Evolutionary conservation across 2,113 vertebrate species (phyloP), one percentile per base, ranked within the genome.

Genomic region (Albula glossodonta): DNA sequence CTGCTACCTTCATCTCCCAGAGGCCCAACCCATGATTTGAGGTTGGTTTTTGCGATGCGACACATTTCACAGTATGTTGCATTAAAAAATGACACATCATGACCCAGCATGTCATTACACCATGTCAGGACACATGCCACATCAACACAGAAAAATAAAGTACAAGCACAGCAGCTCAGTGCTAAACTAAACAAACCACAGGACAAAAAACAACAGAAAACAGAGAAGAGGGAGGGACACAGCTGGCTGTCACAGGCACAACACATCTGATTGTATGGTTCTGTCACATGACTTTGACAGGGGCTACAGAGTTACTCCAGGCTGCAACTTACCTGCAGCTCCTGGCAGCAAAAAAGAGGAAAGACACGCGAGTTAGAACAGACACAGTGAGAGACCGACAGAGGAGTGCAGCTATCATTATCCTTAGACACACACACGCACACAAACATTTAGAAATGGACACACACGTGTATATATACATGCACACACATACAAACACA

Each of bases 271-370:
- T 51, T 83, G 86, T 60, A 10, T 70, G n/a, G 83, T 78, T 74
- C 85, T 25, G 50, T 31, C 31, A 94, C 91, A 89, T 22, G 90
- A 94, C 93, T 93, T 89, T 93, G 13, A 80, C 74, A 12, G 87
- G 53, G 92, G 60, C 12, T 12, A 93, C 89, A 89, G 92, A 89
- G 92, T 93, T 91, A 91, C 92, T 91, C 95, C 93, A 95, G 94
- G 93, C 94, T 94, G 93, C 96, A 94, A 98, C 98, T 98, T 98
- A 99, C 98, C 98, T 99, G 98, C 94, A 99, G 95, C 95, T 99
- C 98, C 98, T 99, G 98, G 97, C 96, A 97, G 94, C 98, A 97
- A 98, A 96, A 90, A 95, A 96, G 97, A 92, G 89, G 94, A 95
- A 96, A 96, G 96, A 98, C 91, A 85, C 96, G 86, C 86, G 83